Evolutionary conservation across 2,888 invertebrate genomes (phyloP).

Genomic region (Harpalus rufipes): DNA sequence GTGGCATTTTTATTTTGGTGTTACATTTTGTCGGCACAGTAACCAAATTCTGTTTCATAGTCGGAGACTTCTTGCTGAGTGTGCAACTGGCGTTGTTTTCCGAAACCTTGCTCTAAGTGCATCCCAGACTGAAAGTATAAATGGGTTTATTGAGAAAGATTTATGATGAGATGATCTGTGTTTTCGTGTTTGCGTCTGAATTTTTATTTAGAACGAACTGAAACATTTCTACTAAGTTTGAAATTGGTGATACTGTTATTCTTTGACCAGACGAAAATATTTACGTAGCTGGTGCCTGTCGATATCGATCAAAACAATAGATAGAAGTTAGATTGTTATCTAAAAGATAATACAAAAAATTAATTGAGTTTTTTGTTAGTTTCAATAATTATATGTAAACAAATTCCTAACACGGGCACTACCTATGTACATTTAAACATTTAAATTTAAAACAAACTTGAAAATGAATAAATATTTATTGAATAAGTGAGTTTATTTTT

Average conservation of each 20-base stretch:
- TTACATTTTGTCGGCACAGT: not conserved
- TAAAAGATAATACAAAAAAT: not conserved
- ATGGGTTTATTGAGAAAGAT: constrained; percentile 48
- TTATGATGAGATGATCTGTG: constrained; percentile 28
- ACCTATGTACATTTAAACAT: too few species aligned
- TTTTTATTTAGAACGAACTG: constrained; percentile 42
- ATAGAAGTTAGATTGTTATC: not conserved
- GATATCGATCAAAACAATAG: not conserved
- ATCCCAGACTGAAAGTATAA: constrained; percentile 28
- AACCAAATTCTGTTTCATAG: not conserved
- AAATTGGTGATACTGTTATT: constrained; percentile 12
- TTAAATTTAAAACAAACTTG: too few species aligned
- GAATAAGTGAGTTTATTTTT: too few species aligned
- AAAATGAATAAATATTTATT: too few species aligned
- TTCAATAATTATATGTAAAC: not conserved
- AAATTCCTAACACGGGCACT: not conserved
- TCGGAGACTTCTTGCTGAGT: not conserved
- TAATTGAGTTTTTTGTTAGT: not conserved
- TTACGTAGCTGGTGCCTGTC: not conserved
- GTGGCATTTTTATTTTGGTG: not conserved
- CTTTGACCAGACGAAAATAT: constrained; percentile 29
- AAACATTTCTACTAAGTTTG: constrained; percentile 14
- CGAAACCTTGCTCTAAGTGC: constrained; percentile 30
- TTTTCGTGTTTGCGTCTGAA: constrained; percentile 33
- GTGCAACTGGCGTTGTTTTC: constrained; percentile 47